Evolutionary conservation across 2,113 vertebrate genomes (phyloP).

Genomic region (Meriones unguiculatus): DNA sequence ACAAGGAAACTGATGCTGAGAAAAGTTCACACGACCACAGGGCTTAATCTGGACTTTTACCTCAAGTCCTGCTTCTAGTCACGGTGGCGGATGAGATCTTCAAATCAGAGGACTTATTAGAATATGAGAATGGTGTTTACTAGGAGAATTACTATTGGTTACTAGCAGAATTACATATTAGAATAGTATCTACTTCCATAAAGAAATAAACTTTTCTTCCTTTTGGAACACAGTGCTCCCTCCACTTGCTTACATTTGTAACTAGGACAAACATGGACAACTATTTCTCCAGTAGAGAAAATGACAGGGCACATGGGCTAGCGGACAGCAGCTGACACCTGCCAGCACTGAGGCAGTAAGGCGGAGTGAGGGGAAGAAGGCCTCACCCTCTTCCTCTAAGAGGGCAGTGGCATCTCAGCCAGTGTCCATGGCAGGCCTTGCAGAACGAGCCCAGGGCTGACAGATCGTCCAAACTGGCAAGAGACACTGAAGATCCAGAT

Average conservation of each 20-base stretch:
- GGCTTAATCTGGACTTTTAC: neutral
- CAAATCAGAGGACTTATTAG: neutral
- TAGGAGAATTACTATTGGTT: too few relatives aligned
- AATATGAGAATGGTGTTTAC: neutral
- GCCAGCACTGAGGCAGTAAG: neutral
- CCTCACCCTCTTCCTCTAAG: neutral
- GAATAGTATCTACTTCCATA: neutral
- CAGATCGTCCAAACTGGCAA: constrained; percentile 25
- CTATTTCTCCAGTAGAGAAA: constrained; percentile 23
- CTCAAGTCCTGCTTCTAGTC: neutral
- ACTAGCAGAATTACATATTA: neutral
- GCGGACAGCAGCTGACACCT: neutral
- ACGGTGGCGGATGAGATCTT: neutral
- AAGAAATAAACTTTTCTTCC: neutral
- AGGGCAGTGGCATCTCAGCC: neutral
- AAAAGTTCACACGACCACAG: neutral
- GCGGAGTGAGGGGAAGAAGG: neutral
- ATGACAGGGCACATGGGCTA: neutral
- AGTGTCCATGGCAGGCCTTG: neutral
- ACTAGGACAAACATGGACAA: neutral
- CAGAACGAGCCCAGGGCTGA: constrained; percentile 34
- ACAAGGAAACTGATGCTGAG: constrained; percentile 29
- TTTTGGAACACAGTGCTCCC: neutral
- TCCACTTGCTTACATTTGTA: neutral
- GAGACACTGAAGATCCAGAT: constrained; percentile 7